A percentile compares a stretch with the other conserved stretches of the same genome.
These are phyloP conservation scores for Aphelenchoides bicaudatus DNA, from an alignment of 2,888 invertebrate species.

Conservation along the genomic window DNA sequence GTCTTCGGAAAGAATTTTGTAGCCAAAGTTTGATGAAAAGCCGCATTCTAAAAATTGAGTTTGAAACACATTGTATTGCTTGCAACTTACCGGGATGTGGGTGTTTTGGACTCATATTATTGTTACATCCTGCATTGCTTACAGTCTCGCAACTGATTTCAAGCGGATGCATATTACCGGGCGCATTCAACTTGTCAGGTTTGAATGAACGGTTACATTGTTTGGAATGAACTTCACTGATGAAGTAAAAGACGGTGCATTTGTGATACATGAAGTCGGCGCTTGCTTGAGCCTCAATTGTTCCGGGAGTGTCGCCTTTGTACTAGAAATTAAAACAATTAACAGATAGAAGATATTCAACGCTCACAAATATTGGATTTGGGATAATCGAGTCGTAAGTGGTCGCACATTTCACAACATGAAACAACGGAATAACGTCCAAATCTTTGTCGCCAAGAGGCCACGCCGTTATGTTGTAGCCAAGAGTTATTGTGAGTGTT, in stretches of 20 bases:
- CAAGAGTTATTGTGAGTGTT: slow-evolving; percentile 40
- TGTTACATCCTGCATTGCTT: slow-evolving; percentile 41
- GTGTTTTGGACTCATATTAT: slow-evolving; percentile 22
- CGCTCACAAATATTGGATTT: slow-evolving; percentile 46
- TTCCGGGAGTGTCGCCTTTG: slow-evolving; percentile 30
- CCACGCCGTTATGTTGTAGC: slow-evolving; percentile 39
- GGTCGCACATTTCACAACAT: slow-evolving; percentile 44
- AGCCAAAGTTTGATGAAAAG: slow-evolving; percentile 19
- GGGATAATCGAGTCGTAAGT: slow-evolving; percentile 48
- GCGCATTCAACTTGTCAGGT: not conserved
- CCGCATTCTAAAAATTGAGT: slow-evolving; percentile 10
- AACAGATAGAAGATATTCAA: slow-evolving; percentile 4
- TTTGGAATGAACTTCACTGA: slow-evolving; percentile 30
- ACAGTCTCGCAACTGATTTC: slow-evolving; percentile 53
- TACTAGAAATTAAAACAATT: slow-evolving; percentile 18
- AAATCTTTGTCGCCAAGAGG: slow-evolving; percentile 47
- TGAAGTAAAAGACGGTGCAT: slow-evolving; percentile 46
- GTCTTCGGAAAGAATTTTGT: slow-evolving; percentile 19
- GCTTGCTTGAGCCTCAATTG: slow-evolving; percentile 37
- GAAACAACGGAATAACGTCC: slow-evolving; percentile 48
- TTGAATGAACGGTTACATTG: slow-evolving; percentile 18
- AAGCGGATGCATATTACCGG: slow-evolving; percentile 20
- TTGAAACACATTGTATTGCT: slow-evolving; percentile 22
- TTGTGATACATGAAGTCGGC: slow-evolving; percentile 52
- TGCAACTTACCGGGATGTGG: slow-evolving; percentile 47